Conservation (phyloP, 2,888 invertebrate genomes). For the Lasioglossum calceatum region DNA sequence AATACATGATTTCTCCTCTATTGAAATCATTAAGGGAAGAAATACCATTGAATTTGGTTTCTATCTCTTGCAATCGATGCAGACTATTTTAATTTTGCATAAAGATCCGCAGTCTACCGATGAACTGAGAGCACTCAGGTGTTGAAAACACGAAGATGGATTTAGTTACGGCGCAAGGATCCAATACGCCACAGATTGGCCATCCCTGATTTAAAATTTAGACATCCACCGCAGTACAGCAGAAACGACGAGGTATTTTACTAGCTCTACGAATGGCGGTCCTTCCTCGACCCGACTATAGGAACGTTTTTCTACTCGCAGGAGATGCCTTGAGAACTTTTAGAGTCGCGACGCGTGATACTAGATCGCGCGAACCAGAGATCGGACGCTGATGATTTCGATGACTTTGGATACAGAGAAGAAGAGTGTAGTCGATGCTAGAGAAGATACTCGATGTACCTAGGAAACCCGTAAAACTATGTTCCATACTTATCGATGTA, state of each 20-base stretch:
- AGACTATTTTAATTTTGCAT: no score
- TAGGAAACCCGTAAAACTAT: constrained; percentile 8
- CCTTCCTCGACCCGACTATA: background rate
- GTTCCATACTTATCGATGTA: constrained; percentile 25
- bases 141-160: no score
- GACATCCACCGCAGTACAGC: background rate
- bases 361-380: background rate
- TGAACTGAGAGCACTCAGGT: no score
- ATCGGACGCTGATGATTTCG: background rate
- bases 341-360: background rate
- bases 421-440: constrained; percentile 11
- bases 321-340: constrained; percentile 9
- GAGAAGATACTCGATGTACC: constrained; percentile 21
- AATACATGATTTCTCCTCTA: no score
- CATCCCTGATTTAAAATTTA: background rate
- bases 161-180: no score
- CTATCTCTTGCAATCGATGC: no score
- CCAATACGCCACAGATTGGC: no score
- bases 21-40: no score
- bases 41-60: no score
- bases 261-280: background rate
- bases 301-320: constrained; percentile 30
- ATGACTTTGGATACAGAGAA: constrained; percentile 15
- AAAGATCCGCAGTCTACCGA: no score
- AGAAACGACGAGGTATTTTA: background rate